These are phyloP conservation scores for Rhinoraja longicauda DNA, from an alignment of 2,797 vertebrate species.

Conservation along the genomic window DNA sequence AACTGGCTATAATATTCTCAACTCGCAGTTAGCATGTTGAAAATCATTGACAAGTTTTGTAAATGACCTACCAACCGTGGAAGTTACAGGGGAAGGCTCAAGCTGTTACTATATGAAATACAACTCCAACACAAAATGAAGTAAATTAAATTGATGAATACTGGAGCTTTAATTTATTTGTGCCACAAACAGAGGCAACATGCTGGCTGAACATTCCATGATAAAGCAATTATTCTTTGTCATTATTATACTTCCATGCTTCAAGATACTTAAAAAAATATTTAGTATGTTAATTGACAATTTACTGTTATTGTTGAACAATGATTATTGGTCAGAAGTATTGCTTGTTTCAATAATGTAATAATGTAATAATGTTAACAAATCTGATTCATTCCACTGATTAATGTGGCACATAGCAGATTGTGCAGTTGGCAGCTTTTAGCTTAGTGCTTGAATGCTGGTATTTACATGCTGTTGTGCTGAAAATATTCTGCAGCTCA, in stretches of 20 bases:
- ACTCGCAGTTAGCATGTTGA: not conserved
- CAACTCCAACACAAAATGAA: not conserved
- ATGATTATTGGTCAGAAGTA: not conserved
- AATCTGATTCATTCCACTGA: not conserved
- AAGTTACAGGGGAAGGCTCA: not conserved
- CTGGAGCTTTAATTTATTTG: not conserved
- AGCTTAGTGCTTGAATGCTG: not conserved
- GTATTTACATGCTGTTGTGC: not conserved
- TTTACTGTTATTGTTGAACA: not conserved
- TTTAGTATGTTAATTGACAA: not conserved
- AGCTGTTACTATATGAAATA: not conserved
- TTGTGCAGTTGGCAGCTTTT: not conserved
- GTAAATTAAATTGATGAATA: not conserved
- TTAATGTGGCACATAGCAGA: not conserved
- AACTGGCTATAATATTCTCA: not conserved
- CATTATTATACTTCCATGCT: not conserved
- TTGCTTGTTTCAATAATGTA: not conserved
- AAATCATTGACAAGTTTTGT: not conserved
- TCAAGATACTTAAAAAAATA: not conserved
- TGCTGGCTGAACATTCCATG: not conserved
- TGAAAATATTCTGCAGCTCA: conserved; percentile 16
- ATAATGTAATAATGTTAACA: not conserved
- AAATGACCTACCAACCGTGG: not conserved
- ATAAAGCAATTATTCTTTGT: not conserved
- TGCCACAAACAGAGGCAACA: not conserved